These are phyloP conservation scores for Pluvianellus socialis DNA, from an alignment of 2,113 vertebrate species.

Conservation along the genomic window DNA sequence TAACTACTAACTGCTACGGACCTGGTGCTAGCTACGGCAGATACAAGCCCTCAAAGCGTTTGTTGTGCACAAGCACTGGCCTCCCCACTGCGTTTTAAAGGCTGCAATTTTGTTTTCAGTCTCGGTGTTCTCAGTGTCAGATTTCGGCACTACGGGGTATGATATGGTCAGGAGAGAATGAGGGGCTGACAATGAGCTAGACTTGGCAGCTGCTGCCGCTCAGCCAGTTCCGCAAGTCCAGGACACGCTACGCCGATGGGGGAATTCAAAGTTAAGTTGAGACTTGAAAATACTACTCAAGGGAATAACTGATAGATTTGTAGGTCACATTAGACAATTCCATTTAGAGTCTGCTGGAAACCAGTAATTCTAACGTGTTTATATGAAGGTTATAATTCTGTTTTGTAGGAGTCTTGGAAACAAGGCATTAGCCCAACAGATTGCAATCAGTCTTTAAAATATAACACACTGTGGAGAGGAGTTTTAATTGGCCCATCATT, in stretches of 20 bases:
- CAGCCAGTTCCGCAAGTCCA: slow-evolving; percentile 23
- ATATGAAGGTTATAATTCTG: not conserved
- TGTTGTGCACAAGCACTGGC: not conserved
- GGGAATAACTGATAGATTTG: slow-evolving; percentile 14
- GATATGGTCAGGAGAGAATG: not conserved
- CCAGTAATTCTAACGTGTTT: not conserved
- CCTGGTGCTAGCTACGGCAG: not conserved
- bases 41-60: rapidly evolving
- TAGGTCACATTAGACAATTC: not conserved
- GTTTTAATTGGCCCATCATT: not conserved
- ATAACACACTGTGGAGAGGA: not conserved
- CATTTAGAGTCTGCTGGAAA: not conserved
- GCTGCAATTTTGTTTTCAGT: not conserved
- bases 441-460: not conserved
- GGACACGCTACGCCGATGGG: not conserved
- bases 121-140: not conserved
- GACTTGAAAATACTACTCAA: slow-evolving; percentile 31
- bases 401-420: not conserved
- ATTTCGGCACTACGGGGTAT: not conserved
- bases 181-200: not conserved
- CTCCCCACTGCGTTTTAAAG: not conserved
- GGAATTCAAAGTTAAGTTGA: slow-evolving; percentile 11
- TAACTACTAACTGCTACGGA: no score
- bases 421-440: not conserved
- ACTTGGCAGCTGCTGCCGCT: slow-evolving; percentile 11